These are phyloP conservation scores for Dolichopus griseipennis DNA, from an alignment of 2,888 invertebrate species.

Conservation along the genomic window DNA sequence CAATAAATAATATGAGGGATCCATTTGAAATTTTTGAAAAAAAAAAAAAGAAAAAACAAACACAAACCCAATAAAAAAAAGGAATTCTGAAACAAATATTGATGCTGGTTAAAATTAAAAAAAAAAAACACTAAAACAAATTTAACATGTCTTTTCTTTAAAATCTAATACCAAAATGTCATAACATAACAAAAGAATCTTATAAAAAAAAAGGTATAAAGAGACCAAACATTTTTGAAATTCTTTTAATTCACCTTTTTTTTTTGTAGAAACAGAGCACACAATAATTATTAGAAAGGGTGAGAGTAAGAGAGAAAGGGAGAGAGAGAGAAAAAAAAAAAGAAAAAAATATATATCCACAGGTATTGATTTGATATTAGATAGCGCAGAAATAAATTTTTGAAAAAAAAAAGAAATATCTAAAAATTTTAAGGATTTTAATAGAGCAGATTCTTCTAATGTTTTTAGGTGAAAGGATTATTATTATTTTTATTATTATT, in stretches of 20 bases:
- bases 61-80: no score
- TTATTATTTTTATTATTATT: no score
- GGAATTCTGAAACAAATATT: no score
- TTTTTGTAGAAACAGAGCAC: no score
- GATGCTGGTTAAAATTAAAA: neutral
- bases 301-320: neutral
- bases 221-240: neutral
- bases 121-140: neutral
- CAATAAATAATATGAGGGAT: no score
- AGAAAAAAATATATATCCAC: neutral
- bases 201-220: neutral
- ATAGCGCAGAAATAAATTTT: neutral
- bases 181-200: slow-evolving; percentile 2
- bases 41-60: no score
- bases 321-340: neutral
- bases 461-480: no score
- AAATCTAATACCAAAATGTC: slow-evolving; percentile 3
- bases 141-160: neutral
- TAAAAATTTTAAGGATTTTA: no score
- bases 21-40: no score
- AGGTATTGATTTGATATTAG: neutral
- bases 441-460: no score
- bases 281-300: neutral
- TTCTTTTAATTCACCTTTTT: neutral
- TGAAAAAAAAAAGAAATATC: neutral